Percentiles rank a stretch among this genome's conserved stretches.
These are phyloP conservation scores for Phoxinus dragarum DNA, from an alignment of 2,797 vertebrate species.

Conservation along the genomic window DNA sequence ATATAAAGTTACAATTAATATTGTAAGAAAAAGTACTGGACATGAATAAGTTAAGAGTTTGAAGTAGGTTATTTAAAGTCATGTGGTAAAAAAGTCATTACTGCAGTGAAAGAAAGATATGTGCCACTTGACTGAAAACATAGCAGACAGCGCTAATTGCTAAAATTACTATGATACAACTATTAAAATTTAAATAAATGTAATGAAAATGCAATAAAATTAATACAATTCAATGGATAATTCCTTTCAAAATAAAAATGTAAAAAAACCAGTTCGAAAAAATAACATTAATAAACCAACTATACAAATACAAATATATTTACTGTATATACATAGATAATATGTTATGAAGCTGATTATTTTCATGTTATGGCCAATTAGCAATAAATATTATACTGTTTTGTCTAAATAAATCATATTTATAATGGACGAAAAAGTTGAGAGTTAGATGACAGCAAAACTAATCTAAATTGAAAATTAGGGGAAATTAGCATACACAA, in stretches of 20 bases:
- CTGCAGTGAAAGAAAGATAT: neutral
- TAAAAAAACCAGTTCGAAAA: neutral
- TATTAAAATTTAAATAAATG: neutral
- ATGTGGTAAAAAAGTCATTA: constrained; percentile 8
- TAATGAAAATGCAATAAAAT: neutral
- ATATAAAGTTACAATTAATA: neutral
- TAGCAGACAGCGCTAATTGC: neutral
- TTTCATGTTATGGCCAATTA: neutral
- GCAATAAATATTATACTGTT: neutral
- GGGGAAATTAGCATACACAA: neutral
- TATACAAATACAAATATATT: neutral
- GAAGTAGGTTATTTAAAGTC: neutral
- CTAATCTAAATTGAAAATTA: too few relatives aligned
- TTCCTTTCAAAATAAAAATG: too few relatives aligned
- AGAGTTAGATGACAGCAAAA: neutral
- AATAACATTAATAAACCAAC: neutral
- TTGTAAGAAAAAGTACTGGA: neutral
- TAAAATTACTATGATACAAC: neutral
- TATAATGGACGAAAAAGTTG: neutral
- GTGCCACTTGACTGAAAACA: neutral
- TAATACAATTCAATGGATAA: neutral
- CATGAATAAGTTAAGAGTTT: neutral
- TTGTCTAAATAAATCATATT: neutral
- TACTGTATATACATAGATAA: too few relatives aligned
- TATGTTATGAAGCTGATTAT: neutral